Base-by-base conservation (phyloP, 2,888 invertebrate species). In the Nemotelus pantherinus region DNA sequence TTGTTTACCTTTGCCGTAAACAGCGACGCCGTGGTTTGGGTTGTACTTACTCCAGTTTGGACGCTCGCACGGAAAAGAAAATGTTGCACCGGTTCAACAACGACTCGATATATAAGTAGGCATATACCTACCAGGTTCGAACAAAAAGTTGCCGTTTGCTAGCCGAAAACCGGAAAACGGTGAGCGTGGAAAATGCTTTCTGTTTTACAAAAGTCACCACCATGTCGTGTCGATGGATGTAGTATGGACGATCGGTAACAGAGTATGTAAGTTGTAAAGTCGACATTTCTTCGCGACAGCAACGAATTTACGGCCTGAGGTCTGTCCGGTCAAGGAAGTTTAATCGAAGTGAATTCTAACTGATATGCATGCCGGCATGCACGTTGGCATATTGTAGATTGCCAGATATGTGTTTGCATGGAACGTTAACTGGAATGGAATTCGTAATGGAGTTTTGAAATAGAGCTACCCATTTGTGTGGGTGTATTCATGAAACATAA, bases 121-220 rank as follows among this genome's bases (percentile, higher is more conserved):
- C 10, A 9, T 4, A 25, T 25, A 25, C 25, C 25, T 25, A 25
- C 25, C 25, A 0, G 25, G 1, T 25, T 25, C 25, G 25, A 57
- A 10, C 63, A 63, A 63, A 63, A 63, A 63, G 41, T 63, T 43
- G 63, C 41, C 57, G 25, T 9, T 57, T 74, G 74, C 74, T 60
- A 41, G 74, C 60, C 74, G 60, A 74, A 74, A 74, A 60, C 74
- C 47, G 74, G 63, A 74, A 74, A 74, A 47, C 50, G 74, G 50
- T 45, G 58, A 74, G 74, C 74, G 47, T 74, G 74, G 74, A 74
- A 74, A 70, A 74, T 60, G 74, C 63, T 74, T 74, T 74, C 74
- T 74, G 74, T 60, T 74, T 74, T 70, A 70, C 55, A 70, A 70
- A 25, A 25, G 25, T 25, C 25, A 25, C 55, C 70, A 43, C 10